These are phyloP conservation scores for Hydrotaea diabolus DNA, from an alignment of 2,888 invertebrate species.

Conservation along the genomic window DNA sequence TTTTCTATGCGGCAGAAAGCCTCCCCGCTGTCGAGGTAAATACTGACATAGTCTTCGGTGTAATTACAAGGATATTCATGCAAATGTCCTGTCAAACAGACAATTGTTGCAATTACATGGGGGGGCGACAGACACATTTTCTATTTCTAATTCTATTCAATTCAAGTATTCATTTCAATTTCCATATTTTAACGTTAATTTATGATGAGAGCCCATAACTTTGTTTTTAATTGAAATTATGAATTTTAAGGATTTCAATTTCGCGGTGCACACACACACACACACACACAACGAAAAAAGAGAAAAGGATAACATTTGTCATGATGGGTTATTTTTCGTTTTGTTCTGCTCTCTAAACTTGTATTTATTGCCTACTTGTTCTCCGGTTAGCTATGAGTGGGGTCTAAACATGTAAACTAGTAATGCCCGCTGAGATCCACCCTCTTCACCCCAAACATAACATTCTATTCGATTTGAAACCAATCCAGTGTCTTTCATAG, in stretches of 20 bases:
- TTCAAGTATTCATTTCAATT: slow-evolving; percentile 1
- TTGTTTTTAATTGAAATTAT: slow-evolving; percentile 14
- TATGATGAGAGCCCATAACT: neutral
- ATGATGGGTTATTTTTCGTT: neutral
- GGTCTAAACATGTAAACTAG: neutral
- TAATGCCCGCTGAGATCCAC: neutral
- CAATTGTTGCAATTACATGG: neutral
- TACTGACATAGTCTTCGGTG: neutral
- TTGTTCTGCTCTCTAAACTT: neutral
- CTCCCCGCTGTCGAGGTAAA: neutral
- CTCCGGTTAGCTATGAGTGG: neutral
- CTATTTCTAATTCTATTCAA: neutral
- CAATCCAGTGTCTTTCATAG: neutral
- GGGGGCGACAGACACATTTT: neutral
- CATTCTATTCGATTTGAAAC: neutral
- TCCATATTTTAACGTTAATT: slow-evolving; percentile 17
- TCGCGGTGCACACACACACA: neutral
- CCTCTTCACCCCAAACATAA: neutral
- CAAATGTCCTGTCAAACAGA: slow-evolving; percentile 2
- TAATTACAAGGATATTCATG: neutral
- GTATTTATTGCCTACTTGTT: neutral
- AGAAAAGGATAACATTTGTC: too few species aligned
- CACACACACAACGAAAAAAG: too few species aligned
- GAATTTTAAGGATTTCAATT: neutral
- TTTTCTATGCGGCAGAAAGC: slow-evolving; percentile 13